A percentile compares a stretch with the other conserved stretches of the same genome.
Evolutionary conservation across 1,140 invertebrate species (phyloP).

Genomic region (Bombyx mandarina): DNA sequence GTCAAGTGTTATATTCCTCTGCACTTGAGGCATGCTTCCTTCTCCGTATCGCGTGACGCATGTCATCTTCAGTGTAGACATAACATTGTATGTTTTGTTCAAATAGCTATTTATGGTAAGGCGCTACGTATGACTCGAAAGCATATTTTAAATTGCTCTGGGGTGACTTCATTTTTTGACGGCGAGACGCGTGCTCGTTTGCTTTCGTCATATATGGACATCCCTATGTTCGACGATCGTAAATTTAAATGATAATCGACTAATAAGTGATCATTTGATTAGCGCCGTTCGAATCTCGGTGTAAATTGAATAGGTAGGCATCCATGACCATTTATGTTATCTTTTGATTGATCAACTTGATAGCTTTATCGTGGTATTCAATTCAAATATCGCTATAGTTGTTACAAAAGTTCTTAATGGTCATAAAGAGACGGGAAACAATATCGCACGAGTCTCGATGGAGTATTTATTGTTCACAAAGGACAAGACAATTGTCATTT

Average conservation of each 20-base stretch:
- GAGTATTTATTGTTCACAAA: constrained; percentile 57
- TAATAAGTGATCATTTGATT: too few species aligned
- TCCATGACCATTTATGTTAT: constrained; percentile 19
- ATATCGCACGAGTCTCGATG: constrained; percentile 52
- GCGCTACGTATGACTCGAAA: constrained; percentile 12
- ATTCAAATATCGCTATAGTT: constrained; percentile 56
- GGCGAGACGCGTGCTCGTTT: too few species aligned
- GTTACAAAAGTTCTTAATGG: constrained; percentile 63
- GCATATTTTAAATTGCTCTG: constrained; percentile 18
- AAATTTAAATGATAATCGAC: too few species aligned
- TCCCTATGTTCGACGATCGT: too few species aligned
- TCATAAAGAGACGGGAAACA: constrained; percentile 57
- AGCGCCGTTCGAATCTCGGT: too few species aligned
- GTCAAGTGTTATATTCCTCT: constrained; percentile 36
- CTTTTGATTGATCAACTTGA: constrained; percentile 46
- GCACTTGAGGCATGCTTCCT: constrained; percentile 25
- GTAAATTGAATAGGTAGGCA: too few species aligned
- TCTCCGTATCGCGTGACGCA: constrained; percentile 40
- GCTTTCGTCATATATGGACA: too few species aligned
- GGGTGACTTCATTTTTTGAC: background rate
- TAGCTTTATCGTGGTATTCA: constrained; percentile 40
- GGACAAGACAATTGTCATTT: constrained; percentile 67
- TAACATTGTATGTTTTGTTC: constrained; percentile 21
- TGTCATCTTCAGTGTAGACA: constrained; percentile 28
- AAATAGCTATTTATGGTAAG: constrained; percentile 54